Conservation (phyloP, 2,113 vertebrate genomes). For the Crocuta crocuta region DNA sequence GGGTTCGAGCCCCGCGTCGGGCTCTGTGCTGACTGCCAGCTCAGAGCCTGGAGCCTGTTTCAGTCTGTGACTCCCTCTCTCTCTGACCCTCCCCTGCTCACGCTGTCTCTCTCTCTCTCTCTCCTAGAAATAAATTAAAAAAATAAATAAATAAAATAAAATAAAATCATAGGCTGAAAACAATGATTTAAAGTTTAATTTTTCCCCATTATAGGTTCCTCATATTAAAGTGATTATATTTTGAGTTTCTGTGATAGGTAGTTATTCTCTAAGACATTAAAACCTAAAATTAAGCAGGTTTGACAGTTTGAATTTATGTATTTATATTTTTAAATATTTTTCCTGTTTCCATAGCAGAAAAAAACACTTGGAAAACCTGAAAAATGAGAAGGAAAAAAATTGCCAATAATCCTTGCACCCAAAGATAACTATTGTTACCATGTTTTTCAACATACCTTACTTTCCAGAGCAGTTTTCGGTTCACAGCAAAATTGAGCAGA, state of each 20-base stretch:
- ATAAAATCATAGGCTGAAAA: conserved; percentile 1
- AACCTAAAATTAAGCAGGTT: background rate
- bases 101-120: too few relatives aligned
- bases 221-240: background rate
- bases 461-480: background rate
- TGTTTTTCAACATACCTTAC: background rate
- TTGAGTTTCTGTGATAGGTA: background rate
- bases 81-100: too few relatives aligned
- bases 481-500: background rate
- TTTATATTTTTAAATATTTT: background rate
- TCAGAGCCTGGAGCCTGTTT: too few relatives aligned
- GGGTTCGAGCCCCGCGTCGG: too few relatives aligned
- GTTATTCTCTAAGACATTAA: background rate
- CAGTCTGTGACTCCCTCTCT: too few relatives aligned
- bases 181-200: background rate
- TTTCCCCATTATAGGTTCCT: background rate
- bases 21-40: too few relatives aligned
- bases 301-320: background rate
- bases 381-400: background rate
- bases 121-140: too few relatives aligned
- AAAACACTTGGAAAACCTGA: background rate
- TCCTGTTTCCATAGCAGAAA: background rate
- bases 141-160: too few relatives aligned
- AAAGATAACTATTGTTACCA: background rate
- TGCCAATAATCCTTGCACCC: background rate